phyloP scores from a whole-genome alignment of 2,113 vertebrate species.

The Crocuta crocuta region DNA sequence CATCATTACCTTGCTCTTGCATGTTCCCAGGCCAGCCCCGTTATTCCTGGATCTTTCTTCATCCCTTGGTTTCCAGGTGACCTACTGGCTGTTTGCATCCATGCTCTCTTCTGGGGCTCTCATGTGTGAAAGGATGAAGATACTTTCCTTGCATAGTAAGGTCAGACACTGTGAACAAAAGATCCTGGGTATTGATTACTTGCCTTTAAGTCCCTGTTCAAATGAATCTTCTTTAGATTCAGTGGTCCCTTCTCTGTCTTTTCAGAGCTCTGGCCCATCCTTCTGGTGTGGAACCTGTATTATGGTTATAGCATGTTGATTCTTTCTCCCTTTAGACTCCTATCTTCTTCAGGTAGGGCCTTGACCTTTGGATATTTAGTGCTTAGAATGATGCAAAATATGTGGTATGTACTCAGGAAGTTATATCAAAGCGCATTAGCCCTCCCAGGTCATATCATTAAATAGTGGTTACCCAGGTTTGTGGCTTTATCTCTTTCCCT shows the following conservation, averaged over 20 bases:
- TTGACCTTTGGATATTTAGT: constrained; percentile 32
- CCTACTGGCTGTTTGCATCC: fast-evolving
- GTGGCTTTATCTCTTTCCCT: neutral
- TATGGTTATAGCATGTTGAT: neutral
- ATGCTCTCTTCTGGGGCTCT: fast-evolving
- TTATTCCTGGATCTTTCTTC: neutral
- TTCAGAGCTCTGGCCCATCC: neutral
- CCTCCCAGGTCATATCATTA: neutral
- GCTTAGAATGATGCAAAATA: neutral
- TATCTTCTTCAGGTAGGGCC: neutral
- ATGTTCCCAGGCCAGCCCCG: neutral
- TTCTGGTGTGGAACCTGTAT: neutral
- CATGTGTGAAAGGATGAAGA: neutral
- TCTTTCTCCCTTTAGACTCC: neutral
- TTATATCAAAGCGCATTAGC: neutral
- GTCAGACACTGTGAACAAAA: neutral
- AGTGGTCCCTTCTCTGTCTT: neutral
- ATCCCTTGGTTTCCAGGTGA: neutral
- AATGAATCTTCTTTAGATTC: neutral
- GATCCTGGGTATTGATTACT: neutral
- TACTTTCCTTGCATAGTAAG: neutral
- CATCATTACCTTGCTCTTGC: neutral
- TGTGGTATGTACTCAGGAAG: neutral
- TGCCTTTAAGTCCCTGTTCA: neutral
- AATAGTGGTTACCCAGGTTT: neutral